Conservation (phyloP, 2,888 invertebrate species). For the Drosophila peninsularis region DNA sequence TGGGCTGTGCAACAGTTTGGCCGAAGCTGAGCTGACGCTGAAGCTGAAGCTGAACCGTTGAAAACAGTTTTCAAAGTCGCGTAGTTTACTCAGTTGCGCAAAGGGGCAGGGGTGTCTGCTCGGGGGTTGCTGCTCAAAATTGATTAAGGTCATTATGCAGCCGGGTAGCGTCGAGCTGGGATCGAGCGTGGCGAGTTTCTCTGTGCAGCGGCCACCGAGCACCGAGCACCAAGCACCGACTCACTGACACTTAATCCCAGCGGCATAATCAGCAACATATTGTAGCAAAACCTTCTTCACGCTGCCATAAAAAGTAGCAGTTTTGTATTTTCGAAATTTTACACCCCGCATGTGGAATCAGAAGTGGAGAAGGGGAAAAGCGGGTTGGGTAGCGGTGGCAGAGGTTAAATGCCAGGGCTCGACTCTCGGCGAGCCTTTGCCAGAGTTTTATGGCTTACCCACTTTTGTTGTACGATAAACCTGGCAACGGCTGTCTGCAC, state of each 20-base stretch:
- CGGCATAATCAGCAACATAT: conserved; percentile 81
- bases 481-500: conserved; percentile 62
- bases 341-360: conserved; percentile 52
- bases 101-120: conserved; percentile 39
- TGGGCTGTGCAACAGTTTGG: conserved; percentile 70
- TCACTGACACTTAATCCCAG: conserved; percentile 78
- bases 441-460: conserved; percentile 70
- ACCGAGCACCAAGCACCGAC: conserved; percentile 30
- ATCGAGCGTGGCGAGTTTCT: conserved; percentile 6
- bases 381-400: conserved; percentile 11
- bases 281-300: conserved; percentile 76
- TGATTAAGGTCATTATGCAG: conserved; percentile 81
- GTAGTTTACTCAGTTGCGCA: conserved; percentile 17
- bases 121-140: conserved; percentile 62
- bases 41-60: conserved; percentile 25
- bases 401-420: conserved; percentile 62
- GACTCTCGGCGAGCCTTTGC: conserved; percentile 33
- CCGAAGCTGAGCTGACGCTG: conserved; percentile 1
- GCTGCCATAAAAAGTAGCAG: conserved; percentile 65
- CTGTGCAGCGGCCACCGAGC: conserved; percentile 8
- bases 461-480: conserved; percentile 74
- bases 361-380: not conserved
- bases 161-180: conserved; percentile 54
- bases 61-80: conserved; percentile 45
- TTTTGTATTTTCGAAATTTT: conserved; percentile 69